Percentiles rank a stretch among this genome's conserved stretches.
phyloP scores from a whole-genome alignment of 37 sponge, comb jelly and placozoan genomes.

The Ianthella basta region DNA sequence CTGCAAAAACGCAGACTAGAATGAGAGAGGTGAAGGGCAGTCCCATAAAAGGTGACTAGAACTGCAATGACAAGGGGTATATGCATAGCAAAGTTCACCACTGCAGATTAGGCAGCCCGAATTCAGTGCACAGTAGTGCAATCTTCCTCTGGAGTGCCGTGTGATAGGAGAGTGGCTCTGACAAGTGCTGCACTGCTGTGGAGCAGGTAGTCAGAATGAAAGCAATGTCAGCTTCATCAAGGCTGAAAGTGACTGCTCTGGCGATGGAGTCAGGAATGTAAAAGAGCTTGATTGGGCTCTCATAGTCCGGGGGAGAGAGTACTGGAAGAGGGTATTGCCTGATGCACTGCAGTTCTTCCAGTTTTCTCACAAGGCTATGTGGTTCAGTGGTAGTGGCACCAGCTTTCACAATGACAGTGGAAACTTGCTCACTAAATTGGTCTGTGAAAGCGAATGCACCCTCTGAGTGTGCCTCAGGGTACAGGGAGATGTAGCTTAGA shows the following conservation, averaged over 20 bases:
- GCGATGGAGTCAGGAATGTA: background rate
- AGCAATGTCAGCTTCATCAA: conserved; percentile 6
- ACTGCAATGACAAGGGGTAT: too few species aligned
- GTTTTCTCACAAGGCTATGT: background rate
- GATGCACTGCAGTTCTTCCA: background rate
- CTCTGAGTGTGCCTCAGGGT: background rate
- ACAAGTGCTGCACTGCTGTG: background rate
- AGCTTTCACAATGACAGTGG: background rate
- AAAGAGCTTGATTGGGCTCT: background rate
- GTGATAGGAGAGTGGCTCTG: too few species aligned
- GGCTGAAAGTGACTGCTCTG: background rate
- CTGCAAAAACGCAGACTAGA: too few species aligned
- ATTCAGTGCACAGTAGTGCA: too few species aligned
- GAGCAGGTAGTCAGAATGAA: background rate
- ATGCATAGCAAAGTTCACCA: too few species aligned
- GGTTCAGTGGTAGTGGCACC: too few species aligned
- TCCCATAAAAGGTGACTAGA: too few species aligned
- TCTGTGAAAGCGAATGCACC: background rate
- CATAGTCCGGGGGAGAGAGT: conserved; percentile 6
- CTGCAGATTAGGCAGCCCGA: too few species aligned
- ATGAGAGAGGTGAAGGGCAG: too few species aligned
- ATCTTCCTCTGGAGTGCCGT: too few species aligned
- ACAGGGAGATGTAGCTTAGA: conserved; percentile 3
- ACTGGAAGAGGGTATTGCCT: conserved; percentile 17
- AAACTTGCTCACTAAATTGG: background rate